Conservation (phyloP, 2,888 invertebrate genomes). For the Achlya flavicornis region DNA sequence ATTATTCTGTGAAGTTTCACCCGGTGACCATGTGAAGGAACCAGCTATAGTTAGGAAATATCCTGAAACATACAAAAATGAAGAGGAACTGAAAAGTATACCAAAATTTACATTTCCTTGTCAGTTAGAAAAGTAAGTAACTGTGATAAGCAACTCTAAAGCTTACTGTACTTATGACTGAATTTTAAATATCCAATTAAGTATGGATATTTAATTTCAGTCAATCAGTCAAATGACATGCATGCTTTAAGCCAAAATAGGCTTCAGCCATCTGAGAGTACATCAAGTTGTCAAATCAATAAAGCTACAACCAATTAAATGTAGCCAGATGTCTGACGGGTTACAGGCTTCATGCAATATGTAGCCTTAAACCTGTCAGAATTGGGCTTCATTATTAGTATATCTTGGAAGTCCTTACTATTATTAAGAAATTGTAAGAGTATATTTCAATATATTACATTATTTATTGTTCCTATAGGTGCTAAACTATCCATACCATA, state of each 20-base stretch:
- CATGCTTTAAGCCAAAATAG: too few species aligned
- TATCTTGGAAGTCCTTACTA: too few species aligned
- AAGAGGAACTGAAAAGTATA: slow-evolving; percentile 92
- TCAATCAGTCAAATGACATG: not conserved
- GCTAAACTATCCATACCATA: too few species aligned
- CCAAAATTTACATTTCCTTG: slow-evolving; percentile 95
- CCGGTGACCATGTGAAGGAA: slow-evolving; percentile 81
- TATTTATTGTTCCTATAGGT: too few species aligned
- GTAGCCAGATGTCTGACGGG: not conserved
- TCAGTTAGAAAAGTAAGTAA: slow-evolving; percentile 72
- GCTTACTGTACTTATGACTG: too few species aligned
- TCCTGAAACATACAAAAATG: slow-evolving; percentile 92
- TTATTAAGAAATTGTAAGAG: too few species aligned
- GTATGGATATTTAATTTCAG: not conserved
- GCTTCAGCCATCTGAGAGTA: not conserved
- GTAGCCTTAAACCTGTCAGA: too few species aligned
- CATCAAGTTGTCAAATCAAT: too few species aligned
- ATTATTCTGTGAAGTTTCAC: slow-evolving; percentile 92
- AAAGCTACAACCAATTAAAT: too few species aligned
- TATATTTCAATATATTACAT: too few species aligned
- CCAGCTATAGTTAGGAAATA: slow-evolving; percentile 92
- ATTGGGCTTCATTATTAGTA: too few species aligned
- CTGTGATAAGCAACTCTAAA: not conserved
- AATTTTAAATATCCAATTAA: not conserved
- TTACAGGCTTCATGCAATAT: too few species aligned